Conservation (phyloP, 1,140 invertebrate genomes). For the Apis cerana region DNA sequence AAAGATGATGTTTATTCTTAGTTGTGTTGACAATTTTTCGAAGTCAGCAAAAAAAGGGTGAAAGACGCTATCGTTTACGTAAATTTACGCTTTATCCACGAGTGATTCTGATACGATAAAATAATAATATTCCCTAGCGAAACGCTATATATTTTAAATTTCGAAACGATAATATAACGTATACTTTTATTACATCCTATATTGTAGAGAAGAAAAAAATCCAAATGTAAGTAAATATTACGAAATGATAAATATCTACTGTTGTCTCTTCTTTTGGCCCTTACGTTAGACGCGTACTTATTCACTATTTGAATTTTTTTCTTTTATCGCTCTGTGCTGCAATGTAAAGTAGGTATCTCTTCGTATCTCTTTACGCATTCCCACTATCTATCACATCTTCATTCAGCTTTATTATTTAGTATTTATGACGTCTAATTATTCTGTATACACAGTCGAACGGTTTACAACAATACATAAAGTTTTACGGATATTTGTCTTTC, state of each 20-base stretch:
- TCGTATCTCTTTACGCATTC: constrained; percentile 33
- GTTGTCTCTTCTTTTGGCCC: constrained; percentile 1
- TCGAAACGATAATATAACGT: constrained; percentile 52
- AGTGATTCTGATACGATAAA: background rate
- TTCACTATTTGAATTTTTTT: background rate
- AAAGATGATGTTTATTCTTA: constrained; percentile 2
- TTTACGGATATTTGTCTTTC: too few species aligned
- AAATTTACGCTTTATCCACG: constrained; percentile 17
- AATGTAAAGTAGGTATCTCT: constrained; percentile 19
- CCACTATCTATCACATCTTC: constrained; percentile 22
- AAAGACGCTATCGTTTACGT: background rate
- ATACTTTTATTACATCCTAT: constrained; percentile 42
- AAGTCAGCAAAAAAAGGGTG: background rate
- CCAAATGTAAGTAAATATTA: constrained; percentile 44
- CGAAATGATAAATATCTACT: background rate
- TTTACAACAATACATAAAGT: too few species aligned
- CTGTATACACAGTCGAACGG: background rate
- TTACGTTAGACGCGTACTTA: background rate
- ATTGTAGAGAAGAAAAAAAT: background rate
- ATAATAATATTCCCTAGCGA: background rate
- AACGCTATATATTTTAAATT: constrained; percentile 11
- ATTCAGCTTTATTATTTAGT: constrained; percentile 17
- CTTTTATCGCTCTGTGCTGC: background rate
- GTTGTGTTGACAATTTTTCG: constrained; percentile 17
- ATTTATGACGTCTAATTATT: constrained; percentile 3